These are phyloP conservation scores for Cercopithecus mona DNA, from an alignment of 2,113 vertebrate species.

Conservation along the genomic window DNA sequence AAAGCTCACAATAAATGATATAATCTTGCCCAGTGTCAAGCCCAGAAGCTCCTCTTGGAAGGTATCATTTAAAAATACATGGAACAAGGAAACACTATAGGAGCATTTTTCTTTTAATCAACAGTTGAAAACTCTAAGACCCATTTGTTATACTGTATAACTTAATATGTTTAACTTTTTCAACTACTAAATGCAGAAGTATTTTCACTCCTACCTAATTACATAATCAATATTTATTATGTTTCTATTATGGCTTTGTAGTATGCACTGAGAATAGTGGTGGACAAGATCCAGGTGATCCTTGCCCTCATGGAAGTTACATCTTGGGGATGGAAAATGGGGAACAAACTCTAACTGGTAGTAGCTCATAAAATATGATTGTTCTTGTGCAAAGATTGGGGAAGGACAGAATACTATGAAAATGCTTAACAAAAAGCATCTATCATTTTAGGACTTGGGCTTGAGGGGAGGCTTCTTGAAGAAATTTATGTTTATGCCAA, in stretches of 20 bases:
- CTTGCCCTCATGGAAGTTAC: background rate
- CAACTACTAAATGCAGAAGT: background rate
- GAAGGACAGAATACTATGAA: background rate
- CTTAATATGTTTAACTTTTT: background rate
- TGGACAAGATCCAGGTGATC: background rate
- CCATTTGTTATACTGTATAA: background rate
- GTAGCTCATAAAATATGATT: background rate
- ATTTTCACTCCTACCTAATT: background rate
- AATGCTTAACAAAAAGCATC: background rate
- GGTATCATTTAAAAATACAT: background rate
- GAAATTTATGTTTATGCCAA: background rate
- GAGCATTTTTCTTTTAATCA: slow-evolving; percentile 1
- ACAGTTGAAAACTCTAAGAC: background rate
- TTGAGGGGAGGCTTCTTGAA: background rate
- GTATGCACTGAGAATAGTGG: background rate
- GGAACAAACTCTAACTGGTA: background rate
- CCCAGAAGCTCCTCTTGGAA: background rate
- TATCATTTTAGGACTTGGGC: background rate
- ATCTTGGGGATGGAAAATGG: background rate
- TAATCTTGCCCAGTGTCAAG: background rate
- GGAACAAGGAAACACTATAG: background rate
- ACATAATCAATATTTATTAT: background rate
- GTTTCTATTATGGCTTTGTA: background rate
- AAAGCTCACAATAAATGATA: background rate
- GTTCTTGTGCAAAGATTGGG: background rate